Percentiles rank a stretch among this genome's conserved stretches.
phyloP scores from a whole-genome alignment of 2,797 vertebrate species.

The Urosaurus nigricauda region DNA sequence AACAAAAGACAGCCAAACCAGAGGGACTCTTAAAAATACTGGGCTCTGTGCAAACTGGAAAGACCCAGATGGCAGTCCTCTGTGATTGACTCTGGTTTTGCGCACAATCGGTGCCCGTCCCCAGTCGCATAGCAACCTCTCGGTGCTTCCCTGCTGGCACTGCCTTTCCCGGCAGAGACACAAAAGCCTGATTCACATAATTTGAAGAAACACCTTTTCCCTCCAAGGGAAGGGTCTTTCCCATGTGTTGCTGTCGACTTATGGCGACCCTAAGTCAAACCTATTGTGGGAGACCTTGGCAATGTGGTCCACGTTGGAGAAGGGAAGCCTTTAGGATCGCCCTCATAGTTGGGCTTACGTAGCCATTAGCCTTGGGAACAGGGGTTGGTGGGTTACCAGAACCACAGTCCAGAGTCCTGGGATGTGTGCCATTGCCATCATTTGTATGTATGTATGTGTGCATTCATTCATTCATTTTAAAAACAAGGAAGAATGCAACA shows the following conservation, averaged over 20 bases:
- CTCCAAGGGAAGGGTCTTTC: background rate
- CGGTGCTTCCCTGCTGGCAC: slow-evolving; percentile 31
- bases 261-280: too few relatives aligned
- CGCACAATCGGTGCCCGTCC: background rate
- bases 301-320: background rate
- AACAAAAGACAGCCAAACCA: too few relatives aligned
- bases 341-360: too few relatives aligned
- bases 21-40: background rate
- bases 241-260: too few relatives aligned
- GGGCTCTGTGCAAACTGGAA: background rate
- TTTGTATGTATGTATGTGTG: too few relatives aligned
- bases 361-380: too few relatives aligned
- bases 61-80: background rate
- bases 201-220: background rate
- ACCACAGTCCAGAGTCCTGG: too few relatives aligned
- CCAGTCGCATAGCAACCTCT: background rate
- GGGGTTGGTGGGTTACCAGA: background rate
- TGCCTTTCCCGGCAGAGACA: slow-evolving; percentile 2
- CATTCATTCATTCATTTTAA: too few relatives aligned
- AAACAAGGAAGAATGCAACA: background rate
- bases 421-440: too few relatives aligned
- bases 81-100: background rate
- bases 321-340: background rate
- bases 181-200: slow-evolving; percentile 35
- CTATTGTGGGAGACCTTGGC: too few relatives aligned